Percentiles rank a stretch among this genome's conserved stretches.
Evolutionary conservation across 1,140 invertebrate species (phyloP).

Genomic region (Eumeta japonica): DNA sequence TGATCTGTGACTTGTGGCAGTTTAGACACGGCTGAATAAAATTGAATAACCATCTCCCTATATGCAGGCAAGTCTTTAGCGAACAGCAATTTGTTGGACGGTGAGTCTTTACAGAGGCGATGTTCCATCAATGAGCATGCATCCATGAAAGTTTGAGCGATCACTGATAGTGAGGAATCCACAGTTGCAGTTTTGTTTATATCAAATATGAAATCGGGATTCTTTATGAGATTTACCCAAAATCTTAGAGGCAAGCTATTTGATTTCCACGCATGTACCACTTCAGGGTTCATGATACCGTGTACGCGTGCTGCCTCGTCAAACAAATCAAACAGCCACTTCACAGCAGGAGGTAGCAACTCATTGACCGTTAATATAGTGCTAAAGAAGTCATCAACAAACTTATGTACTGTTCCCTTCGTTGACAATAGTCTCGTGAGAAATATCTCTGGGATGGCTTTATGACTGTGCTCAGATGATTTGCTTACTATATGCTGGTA

Average conservation of each 20-base stretch:
- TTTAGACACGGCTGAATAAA: conserved; percentile 81
- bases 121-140: conserved; percentile 88
- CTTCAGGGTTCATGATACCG: conserved; percentile 78
- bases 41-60: conserved; percentile 81
- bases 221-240: conserved; percentile 97
- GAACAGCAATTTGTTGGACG: conserved; percentile 91
- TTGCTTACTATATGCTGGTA: conserved; percentile 66
- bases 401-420: conserved; percentile 94
- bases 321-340: conserved; percentile 93
- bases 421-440: conserved; percentile 88
- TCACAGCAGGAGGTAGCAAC: conserved; percentile 86
- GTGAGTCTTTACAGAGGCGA: conserved; percentile 88
- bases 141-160: conserved; percentile 96
- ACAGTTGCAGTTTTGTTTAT: conserved; percentile 90
- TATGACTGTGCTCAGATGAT: conserved; percentile 76
- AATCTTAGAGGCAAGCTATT: conserved; percentile 91
- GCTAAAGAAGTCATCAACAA: conserved; percentile 91
- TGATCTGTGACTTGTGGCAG: conserved; percentile 88
- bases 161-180: conserved; percentile 89
- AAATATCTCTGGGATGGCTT: conserved; percentile 95
- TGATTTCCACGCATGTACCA: conserved; percentile 95
- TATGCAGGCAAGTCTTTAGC: conserved; percentile 92
- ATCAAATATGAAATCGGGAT: conserved; percentile 96
- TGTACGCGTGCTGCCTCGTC: conserved; percentile 86
- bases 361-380: conserved; percentile 88